A percentile compares a stretch with the other conserved stretches of the same genome.
These are phyloP conservation scores for Psammodynastes pulverulentus DNA, from an alignment of 2,113 vertebrate species.

Conservation along the genomic window DNA sequence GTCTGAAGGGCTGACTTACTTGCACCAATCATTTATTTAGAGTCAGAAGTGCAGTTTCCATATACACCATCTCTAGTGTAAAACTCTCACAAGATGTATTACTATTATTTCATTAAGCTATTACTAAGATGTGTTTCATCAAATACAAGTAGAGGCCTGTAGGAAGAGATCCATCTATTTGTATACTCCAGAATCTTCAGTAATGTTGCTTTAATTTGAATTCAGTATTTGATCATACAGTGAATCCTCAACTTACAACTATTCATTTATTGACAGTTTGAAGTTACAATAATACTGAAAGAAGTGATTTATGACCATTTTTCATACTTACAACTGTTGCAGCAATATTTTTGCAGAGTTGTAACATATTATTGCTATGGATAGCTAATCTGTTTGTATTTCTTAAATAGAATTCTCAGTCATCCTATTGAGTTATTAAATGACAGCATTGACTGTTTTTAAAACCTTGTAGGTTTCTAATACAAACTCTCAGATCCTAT, in stretches of 20 bases:
- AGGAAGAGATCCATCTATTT: background rate
- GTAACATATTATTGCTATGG: background rate
- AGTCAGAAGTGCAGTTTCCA: background rate
- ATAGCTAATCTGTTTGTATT: background rate
- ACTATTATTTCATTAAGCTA: background rate
- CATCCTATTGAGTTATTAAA: background rate
- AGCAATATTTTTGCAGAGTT: background rate
- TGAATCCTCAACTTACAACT: background rate
- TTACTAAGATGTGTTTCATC: background rate
- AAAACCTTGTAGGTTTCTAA: background rate
- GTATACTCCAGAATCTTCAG: background rate
- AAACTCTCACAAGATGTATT: background rate
- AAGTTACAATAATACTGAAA: too few relatives aligned
- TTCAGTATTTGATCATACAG: background rate
- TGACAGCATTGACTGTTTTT: background rate
- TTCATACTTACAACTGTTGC: too few relatives aligned
- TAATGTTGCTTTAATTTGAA: background rate
- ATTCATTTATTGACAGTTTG: background rate
- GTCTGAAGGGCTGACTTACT: background rate
- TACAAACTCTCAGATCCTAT: background rate
- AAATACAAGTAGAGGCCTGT: background rate
- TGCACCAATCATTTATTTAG: background rate
- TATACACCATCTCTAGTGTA: background rate
- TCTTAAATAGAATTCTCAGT: background rate
- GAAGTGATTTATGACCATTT: too few relatives aligned